phyloP scores from a whole-genome alignment of 2,888 invertebrate genomes.

The Smittia sp. region DNA sequence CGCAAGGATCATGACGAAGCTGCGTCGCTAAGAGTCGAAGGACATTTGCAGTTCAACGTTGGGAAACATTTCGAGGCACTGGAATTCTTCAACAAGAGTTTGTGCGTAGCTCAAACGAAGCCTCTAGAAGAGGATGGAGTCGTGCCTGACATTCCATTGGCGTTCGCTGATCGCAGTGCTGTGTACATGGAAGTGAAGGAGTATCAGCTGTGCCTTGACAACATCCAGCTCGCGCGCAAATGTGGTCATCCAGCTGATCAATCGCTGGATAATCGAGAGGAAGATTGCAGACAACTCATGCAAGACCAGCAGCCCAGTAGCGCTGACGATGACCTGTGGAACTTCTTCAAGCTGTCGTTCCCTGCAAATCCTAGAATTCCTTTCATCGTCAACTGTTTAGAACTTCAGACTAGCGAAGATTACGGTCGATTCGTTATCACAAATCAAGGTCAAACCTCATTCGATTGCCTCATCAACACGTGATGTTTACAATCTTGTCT shows the following conservation, averaged over 20 bases:
- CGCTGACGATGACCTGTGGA: not conserved
- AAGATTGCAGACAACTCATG: conserved; percentile 43
- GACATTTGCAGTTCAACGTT: conserved; percentile 3
- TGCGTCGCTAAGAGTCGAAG: not conserved
- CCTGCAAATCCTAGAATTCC: conserved; percentile 54
- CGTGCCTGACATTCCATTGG: conserved; percentile 59
- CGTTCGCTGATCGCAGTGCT: conserved; percentile 75
- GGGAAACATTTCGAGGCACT: conserved; percentile 51
- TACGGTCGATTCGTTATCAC: conserved; percentile 72
- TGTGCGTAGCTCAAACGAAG: conserved; percentile 50
- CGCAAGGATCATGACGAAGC: not conserved
- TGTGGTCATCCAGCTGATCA: conserved; percentile 54
- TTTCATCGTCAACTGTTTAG: conserved; percentile 64
- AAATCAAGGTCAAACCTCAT: conserved; percentile 44
- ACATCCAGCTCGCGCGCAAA: conserved; percentile 62
- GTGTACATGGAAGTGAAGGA: conserved; percentile 64
- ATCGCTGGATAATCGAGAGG: conserved; percentile 46
- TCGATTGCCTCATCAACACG: not conserved
- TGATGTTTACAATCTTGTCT: not conserved
- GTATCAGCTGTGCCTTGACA: conserved; percentile 64
- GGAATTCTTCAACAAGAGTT: conserved; percentile 60
- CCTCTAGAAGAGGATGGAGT: no score
- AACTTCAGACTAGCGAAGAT: conserved; percentile 57
- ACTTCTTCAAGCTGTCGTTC: conserved; percentile 42
- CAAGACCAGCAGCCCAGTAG: not conserved